A percentile compares a stretch with the other conserved stretches of the same genome.
phyloP scores from a whole-genome alignment of 2,888 invertebrate species.

The Amphipoea oculea region DNA sequence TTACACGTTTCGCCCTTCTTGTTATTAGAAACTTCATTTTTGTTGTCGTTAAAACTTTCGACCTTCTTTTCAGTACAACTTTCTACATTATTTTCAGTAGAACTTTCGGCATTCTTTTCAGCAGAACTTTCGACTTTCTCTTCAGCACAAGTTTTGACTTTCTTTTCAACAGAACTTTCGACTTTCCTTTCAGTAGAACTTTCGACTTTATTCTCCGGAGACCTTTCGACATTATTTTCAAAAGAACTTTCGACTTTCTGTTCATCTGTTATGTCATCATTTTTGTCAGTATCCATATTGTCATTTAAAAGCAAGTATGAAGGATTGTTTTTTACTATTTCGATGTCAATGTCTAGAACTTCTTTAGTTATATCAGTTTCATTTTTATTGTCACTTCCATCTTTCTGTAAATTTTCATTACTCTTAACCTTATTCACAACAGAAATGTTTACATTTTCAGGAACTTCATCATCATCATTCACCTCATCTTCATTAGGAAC shows the following conservation, averaged over 20 bases:
- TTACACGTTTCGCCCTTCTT: constrained; percentile 15
- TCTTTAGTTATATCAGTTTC: background rate
- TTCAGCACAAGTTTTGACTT: background rate
- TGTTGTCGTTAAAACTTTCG: constrained; percentile 5
- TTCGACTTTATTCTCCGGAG: background rate
- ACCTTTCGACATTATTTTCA: background rate
- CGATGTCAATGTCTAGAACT: background rate
- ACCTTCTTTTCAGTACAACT: background rate
- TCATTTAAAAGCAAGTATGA: background rate
- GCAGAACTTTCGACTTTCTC: background rate
- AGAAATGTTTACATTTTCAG: constrained; percentile 11
- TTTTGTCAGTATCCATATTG: background rate
- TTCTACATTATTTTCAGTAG: background rate
- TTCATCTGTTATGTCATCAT: background rate
- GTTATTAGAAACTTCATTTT: background rate
- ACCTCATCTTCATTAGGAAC: background rate
- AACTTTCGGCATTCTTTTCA: background rate
- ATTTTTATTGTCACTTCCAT: background rate
- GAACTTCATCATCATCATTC: background rate
- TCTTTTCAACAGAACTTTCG: background rate
- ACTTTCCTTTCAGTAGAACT: background rate
- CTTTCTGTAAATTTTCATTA: constrained; percentile 16
- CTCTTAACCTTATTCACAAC: background rate
- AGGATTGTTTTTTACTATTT: constrained; percentile 3
- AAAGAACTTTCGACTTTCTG: background rate